Conservation (phyloP, 2,113 vertebrate genomes). For the Semnornis frantzii region DNA sequence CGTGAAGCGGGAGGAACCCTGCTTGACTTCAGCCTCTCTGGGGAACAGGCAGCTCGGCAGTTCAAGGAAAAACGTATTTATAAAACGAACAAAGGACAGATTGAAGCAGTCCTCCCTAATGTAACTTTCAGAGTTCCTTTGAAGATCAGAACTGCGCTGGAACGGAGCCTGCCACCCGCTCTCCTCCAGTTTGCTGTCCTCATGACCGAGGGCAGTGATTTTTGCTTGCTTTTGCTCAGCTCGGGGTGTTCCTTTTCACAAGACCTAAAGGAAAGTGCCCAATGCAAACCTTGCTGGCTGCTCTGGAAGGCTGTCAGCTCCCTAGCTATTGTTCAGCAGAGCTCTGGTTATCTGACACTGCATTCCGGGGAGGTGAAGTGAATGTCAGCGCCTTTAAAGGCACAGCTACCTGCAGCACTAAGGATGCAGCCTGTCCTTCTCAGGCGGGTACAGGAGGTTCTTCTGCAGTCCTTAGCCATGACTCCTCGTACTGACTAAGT, state of each 20-base stretch:
- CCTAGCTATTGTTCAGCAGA: not conserved
- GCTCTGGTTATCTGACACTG: not conserved
- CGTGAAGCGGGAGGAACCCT: not conserved
- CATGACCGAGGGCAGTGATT: not conserved
- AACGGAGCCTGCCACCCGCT: not conserved
- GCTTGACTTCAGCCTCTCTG: not conserved
- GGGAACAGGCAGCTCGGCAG: not conserved
- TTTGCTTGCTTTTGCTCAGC: not conserved
- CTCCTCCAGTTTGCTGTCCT: not conserved
- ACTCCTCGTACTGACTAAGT: not conserved
- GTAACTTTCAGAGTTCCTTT: not conserved
- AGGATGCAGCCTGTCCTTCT: not conserved
- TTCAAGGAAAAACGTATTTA: not conserved
- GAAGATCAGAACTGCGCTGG: not conserved
- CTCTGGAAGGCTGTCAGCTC: not conserved
- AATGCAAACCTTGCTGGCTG: not conserved
- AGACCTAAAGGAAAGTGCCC: not conserved
- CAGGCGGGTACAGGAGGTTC: not conserved
- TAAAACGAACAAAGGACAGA: not conserved
- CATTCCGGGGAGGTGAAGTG: slow-evolving; percentile 27
- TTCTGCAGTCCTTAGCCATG: not conserved
- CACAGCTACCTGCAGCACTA: not conserved
- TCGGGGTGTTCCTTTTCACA: not conserved
- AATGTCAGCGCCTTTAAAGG: slow-evolving; percentile 45
- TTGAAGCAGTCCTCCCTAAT: not conserved